Evolutionary conservation across 2,113 vertebrate genomes (phyloP), one percentile per base, ranked within the genome.

Genomic region (Lophotis ruficrista): DNA sequence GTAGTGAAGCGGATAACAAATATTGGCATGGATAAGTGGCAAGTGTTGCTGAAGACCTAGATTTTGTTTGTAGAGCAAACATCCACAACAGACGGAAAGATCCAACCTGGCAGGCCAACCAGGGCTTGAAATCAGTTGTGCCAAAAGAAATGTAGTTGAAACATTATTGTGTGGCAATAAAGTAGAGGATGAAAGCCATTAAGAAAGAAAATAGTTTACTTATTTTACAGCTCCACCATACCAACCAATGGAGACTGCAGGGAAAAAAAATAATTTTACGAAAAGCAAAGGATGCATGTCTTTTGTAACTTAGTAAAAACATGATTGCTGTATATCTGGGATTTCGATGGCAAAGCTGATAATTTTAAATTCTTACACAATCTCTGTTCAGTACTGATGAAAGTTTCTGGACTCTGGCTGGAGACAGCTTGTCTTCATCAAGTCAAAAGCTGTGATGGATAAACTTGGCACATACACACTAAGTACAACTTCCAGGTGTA

Each of bases 21-120:
- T 95, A 94, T 85, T 96, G 96, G 95, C 96, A 90, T 79, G 93
- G 50, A 35, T 91, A 96, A 97, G 94, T 82, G 93, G 93, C 84
- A 96, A 97, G 96, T 95, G 93, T 96, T 2, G 50, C 94, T 83
- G 94, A 95, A 96, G 95, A 95, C 94, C 94, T 94, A 96, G 81
- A 96, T 96, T 96, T 87, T 91, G 77, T 93, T 89, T 80, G 78
- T n/a, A 91, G 70, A 91, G 82, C 53, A 93, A 91, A 96, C 50
- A 93, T 79, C 87, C 78, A 83, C 66, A 83, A 87, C 82, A 94
- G 87, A 87, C 21, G 2, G 89, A 96, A 96, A 94, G 93, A 96
- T 85, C 70, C 87, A 95, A 61, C 73, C 87, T 90, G 91, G 94
- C 94, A 93, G 89, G 51, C 66, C 37, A 87, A 64, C 38, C 35